Evolutionary conservation across 2,888 invertebrate genomes (phyloP), one percentile per base, ranked within the genome.

Genomic region (Bombylius discolor): DNA sequence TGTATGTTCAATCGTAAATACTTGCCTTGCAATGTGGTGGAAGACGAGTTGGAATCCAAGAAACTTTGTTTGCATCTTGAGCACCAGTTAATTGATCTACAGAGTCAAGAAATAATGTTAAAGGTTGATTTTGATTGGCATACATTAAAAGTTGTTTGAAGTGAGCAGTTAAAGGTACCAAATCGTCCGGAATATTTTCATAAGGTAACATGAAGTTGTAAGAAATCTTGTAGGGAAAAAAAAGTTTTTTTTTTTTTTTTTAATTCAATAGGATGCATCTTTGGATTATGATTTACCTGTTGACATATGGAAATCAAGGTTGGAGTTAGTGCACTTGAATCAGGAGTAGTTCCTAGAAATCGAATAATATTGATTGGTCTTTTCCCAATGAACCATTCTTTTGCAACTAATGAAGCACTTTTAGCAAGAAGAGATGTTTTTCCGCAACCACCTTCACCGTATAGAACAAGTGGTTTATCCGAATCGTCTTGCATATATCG

Each of bases 291-390:
- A 61, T 61, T 69, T 73, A 91, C 89, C 80, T 97, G 95, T 70
- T 94, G 91, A 71, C 95, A 97, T 60, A 98, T 89, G 45, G 94
- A 95, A 60, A 94, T 93, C 33, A 98, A 79, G 1, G 97, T 89
- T 0, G 96, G 96, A 1, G 94, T 91, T 49, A 97, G 78, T 33
- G 94, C 92, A 62, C 95, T 95, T 62, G 94, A 95, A 72, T 97
- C 96, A 2, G 98, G 97, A 12, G 97, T 97, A 1, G 96, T 97
- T 33, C 98, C 98, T 39, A 98, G 80, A 71, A 97, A 98, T 59
- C 97, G 78, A 56, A 97, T 83, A 59, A 96, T 82, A 70, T 91
- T 87, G 31, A 95, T 83, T 0, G 96, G 94, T 53, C 84, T 82
- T 2, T 81, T 83, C 0, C 82, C 83, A 31, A 79, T 76, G 59